Percentiles rank a stretch among this genome's conserved stretches.
phyloP scores from a whole-genome alignment of 1,140 invertebrate genomes.

The Pectinophora gossypiella region DNA sequence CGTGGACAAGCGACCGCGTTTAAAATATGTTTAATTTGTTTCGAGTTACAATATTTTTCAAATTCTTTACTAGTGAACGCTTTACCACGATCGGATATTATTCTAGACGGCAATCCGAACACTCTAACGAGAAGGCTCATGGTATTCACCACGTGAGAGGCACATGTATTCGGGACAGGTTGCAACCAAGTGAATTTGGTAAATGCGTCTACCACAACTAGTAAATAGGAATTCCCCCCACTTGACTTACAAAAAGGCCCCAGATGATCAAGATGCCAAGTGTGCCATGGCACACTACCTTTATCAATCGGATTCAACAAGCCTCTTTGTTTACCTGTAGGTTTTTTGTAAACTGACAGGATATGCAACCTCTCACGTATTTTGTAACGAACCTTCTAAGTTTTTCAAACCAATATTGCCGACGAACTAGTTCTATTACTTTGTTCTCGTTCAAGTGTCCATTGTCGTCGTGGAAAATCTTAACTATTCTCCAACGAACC shows the following conservation, averaged over 20 bases:
- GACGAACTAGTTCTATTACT: neutral
- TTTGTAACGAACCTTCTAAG: slow-evolving; percentile 6
- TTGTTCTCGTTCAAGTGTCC: slow-evolving; percentile 5
- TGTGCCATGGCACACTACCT: slow-evolving; percentile 14
- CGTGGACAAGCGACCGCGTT: slow-evolving; percentile 38
- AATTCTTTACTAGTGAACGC: slow-evolving; percentile 5
- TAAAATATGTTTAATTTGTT: slow-evolving; percentile 9
- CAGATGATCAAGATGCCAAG: slow-evolving; percentile 23
- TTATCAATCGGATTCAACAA: slow-evolving; percentile 21
- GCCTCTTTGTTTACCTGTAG: slow-evolving; percentile 18
- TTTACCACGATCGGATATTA: neutral
- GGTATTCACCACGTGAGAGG: neutral
- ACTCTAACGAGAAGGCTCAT: neutral
- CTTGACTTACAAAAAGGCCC: slow-evolving; percentile 18
- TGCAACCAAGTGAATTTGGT: slow-evolving; percentile 2
- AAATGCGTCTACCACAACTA: slow-evolving; percentile 3
- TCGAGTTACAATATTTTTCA: neutral
- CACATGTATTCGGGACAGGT: neutral
- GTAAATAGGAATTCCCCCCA: slow-evolving; percentile 7
- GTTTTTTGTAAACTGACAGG: slow-evolving; percentile 13
- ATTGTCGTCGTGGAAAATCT: slow-evolving; percentile 4
- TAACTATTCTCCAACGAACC: slow-evolving; percentile 3
- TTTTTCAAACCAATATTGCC: slow-evolving; percentile 9
- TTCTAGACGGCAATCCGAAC: neutral
- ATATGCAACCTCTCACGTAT: slow-evolving; percentile 3